These are phyloP conservation scores for Tenthredo mesomela DNA, from an alignment of 2,888 invertebrate species.

Conservation along the genomic window DNA sequence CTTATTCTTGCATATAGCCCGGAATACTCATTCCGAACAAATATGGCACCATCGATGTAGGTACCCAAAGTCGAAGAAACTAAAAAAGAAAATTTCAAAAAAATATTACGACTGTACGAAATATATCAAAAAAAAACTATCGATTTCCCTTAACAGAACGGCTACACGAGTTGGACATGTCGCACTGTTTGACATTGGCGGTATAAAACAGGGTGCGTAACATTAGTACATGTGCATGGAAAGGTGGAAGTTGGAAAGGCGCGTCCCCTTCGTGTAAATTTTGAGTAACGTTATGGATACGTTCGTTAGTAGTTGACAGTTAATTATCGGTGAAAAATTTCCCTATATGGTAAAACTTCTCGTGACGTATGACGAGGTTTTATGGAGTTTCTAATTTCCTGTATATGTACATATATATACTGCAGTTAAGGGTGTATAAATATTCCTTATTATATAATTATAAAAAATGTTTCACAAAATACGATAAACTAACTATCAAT, in stretches of 20 bases:
- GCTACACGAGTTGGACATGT: not conserved
- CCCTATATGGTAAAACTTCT: not conserved
- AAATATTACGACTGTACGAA: no score
- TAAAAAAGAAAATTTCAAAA: not conserved
- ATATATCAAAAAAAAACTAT: no score
- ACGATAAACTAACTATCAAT: no score
- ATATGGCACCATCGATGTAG: not conserved
- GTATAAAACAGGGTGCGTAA: not conserved
- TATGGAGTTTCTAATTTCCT: not conserved
- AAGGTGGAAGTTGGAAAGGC: not conserved
- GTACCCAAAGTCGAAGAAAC: no score
- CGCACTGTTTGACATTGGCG: not conserved
- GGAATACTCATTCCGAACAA: not conserved
- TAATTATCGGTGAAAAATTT: slow-evolving; percentile 49
- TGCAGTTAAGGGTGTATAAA: not conserved
- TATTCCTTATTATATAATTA: no score
- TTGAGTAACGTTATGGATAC: slow-evolving; percentile 44
- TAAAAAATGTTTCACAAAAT: no score
- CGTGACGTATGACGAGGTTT: not conserved
- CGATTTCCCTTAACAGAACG: not conserved
- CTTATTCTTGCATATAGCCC: not conserved
- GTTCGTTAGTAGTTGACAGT: slow-evolving; percentile 48
- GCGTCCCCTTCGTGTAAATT: not conserved
- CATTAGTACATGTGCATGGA: no score
- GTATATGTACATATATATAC: not conserved